Percentiles rank a stretch among this genome's conserved stretches.
Evolutionary conservation across 30 jellyfish, hydroid and myxozoan genomes (phyloP).

Genomic region (Mastigias papua): DNA sequence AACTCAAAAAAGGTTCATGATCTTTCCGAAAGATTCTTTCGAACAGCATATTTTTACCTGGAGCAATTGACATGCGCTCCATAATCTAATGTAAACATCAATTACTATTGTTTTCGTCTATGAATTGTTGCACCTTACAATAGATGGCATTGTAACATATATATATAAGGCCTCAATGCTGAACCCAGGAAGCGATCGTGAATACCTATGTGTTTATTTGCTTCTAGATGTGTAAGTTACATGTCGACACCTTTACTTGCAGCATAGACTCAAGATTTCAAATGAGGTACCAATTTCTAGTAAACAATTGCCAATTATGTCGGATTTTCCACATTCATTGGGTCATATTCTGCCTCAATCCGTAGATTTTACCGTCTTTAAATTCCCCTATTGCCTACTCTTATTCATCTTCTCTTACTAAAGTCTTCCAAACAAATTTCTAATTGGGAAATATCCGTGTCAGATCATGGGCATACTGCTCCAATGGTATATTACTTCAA

Average conservation of each 20-base stretch:
- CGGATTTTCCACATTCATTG: too few species aligned
- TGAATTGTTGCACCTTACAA: neutral
- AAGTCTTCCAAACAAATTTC: neutral
- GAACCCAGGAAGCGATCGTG: neutral
- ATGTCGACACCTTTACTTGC: neutral
- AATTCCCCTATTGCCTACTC: neutral
- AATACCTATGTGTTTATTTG: neutral
- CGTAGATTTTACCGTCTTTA: neutral
- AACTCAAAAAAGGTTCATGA: slow-evolving; percentile 9
- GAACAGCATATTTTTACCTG: neutral
- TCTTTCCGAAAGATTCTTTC: too few species aligned
- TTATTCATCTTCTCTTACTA: neutral
- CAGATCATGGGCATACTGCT: neutral
- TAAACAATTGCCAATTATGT: too few species aligned
- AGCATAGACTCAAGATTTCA: neutral
- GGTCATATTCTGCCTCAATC: neutral
- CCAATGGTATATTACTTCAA: neutral
- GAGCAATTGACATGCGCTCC: neutral
- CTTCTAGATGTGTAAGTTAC: neutral
- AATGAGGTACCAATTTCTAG: too few species aligned
- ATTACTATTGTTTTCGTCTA: neutral
- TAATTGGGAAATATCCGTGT: neutral
- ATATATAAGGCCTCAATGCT: neutral
- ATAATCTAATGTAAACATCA: neutral
- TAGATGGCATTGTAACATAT: neutral